Evolutionary conservation across 2,888 invertebrate genomes (phyloP), one percentile per base, ranked within the genome.

Genomic region (Drosophila lacicola): DNA sequence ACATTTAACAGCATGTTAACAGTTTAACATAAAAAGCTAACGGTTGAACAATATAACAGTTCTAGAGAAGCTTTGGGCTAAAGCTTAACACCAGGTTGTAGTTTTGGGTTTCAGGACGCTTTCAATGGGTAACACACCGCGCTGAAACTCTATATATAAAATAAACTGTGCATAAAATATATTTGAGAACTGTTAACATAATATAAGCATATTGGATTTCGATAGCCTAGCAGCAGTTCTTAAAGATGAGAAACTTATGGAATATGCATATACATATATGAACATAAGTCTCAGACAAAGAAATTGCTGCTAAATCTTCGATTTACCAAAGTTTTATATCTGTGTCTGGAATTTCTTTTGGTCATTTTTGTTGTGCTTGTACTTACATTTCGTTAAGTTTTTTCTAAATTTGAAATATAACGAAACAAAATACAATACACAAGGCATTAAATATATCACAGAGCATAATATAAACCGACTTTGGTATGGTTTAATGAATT

Each of bases 301-400:
- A 21, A 8, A 53, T 4, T 41, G 41, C 45, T 47, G 50, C 46
- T 44, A 45, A 47, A 55, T 21, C 42, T 62, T 62, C 4, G 37
- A 50, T 11, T 39, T 25, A 41, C 19, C 44, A 34, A 41, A 56
- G 34, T n/a, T 14, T 10, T 19, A 39, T 45, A 25, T 6, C 25
- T 1, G 8, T 14, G 6, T 37, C 34, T 45, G 1, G 6, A 11
- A 17, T 13, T 29, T 63, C n/a, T 50, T 72, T 62, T 29, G 3
- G 39, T 14, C n/a, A 37, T 51, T 33, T 70, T 44, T 57, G n/a
- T 64, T 60, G 29, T 57, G 51, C 21, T 62, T 68, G 66, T 88
- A 88, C 82, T 82, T 88, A 86, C 89, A 76, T 83, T 88, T 82
- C 77, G 80, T 82, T 73, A 80, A 68, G 73, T 55, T 42, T 55